These are phyloP conservation scores for Camponotus floridanus DNA, from an alignment of 1,140 invertebrate genomes.

Conservation along the genomic window DNA sequence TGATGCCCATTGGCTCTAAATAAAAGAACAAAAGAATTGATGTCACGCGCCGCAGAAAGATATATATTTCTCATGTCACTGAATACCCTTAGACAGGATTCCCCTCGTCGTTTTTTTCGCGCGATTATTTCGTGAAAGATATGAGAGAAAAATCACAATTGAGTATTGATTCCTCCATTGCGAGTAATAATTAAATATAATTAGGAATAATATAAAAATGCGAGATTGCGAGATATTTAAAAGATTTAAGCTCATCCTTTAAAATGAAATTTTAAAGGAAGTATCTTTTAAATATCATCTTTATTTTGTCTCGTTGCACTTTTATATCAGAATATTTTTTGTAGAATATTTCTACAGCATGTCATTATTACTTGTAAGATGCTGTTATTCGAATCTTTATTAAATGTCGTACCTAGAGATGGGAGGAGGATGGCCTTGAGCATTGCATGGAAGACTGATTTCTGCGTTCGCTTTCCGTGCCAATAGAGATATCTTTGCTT, in stretches of 20 bases:
- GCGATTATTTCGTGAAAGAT: not conserved
- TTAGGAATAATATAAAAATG: not conserved
- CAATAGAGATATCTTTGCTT: constrained; percentile 80
- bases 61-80: constrained; percentile 15
- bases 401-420: constrained; percentile 88
- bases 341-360: not conserved
- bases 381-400: constrained; percentile 32
- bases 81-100: constrained; percentile 66
- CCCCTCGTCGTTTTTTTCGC: constrained; percentile 42
- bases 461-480: constrained; percentile 82
- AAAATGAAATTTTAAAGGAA: constrained; percentile 1
- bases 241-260: not conserved
- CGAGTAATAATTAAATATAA: constrained; percentile 8
- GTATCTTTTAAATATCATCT: not conserved
- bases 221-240: not conserved
- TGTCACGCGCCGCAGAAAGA: constrained; percentile 34
- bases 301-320: not conserved
- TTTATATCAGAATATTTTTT: not conserved
- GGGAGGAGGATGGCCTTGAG: constrained; percentile 91
- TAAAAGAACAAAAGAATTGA: constrained; percentile 62
- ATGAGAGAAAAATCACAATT: not conserved
- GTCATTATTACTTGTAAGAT: not conserved
- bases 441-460: constrained; percentile 89
- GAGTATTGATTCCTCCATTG: not conserved
- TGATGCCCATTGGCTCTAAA: constrained; percentile 81